These are phyloP conservation scores for Tipula unca DNA, from an alignment of 2,888 invertebrate genomes.

Conservation along the genomic window DNA sequence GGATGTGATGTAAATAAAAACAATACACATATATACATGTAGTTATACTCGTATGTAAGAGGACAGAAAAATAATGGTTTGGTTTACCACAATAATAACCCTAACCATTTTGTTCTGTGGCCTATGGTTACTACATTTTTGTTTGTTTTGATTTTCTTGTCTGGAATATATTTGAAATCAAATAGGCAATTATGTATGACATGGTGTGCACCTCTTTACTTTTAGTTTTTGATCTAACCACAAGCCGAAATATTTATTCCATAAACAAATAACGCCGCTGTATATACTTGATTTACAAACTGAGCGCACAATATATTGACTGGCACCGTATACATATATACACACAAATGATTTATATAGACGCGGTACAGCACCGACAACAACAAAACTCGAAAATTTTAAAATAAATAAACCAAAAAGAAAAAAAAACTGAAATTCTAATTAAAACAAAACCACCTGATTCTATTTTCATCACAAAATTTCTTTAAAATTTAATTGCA, in stretches of 20 bases:
- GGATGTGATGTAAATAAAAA: too few species aligned
- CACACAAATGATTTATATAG: not conserved
- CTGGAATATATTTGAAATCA: not conserved
- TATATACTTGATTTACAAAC: not conserved
- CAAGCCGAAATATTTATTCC: not conserved
- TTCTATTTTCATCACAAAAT: not conserved
- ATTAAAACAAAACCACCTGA: conserved; percentile 4
- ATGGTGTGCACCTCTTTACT: too few species aligned
- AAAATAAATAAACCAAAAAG: not conserved
- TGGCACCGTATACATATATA: not conserved
- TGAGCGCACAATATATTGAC: not conserved
- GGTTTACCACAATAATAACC: too few species aligned
- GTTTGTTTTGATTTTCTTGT: not conserved
- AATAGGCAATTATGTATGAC: not conserved
- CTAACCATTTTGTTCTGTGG: too few species aligned
- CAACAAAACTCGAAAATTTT: not conserved
- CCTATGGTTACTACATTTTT: not conserved
- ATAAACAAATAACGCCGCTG: not conserved
- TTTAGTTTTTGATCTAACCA: not conserved
- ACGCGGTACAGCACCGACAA: not conserved
- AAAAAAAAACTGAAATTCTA: not conserved
- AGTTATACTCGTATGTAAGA: too few species aligned
- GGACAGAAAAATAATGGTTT: too few species aligned
- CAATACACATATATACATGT: too few species aligned
- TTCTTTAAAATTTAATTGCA: not conserved